Base-by-base conservation (phyloP, 2,888 invertebrate genomes). In the Drosophila neoperkinsi region DNA sequence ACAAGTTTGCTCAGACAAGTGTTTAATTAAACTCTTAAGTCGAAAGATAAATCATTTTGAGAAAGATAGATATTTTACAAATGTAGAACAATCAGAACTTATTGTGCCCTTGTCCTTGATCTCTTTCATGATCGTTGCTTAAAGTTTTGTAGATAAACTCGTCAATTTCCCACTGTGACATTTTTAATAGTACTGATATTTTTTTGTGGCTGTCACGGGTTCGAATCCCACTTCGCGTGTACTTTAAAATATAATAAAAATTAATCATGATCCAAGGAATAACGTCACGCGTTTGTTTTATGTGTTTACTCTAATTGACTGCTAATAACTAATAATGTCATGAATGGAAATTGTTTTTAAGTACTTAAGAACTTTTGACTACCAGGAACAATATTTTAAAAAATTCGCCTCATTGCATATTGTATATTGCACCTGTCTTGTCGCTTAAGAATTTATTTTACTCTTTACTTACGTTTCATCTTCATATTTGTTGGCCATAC, bases 391-490 rank as follows among this genome's bases (percentile, higher is more conserved):
- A 61, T 28, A 34, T 21, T n/a, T 50, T 6, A 36, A 16, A 13
- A 13, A 49, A 28, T 41, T 28, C n/a, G 16, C 13, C n/a, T 25
- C n/a, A 46, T 16, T 34, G 50, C 34, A n/a, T 6, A 18, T 49
- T 9, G 0, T 34, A 10, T 34, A 5, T 13, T 41, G 49, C 58
- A 59, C 34, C 10, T 59, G 34, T 5, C 25, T 50, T 28, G 9
- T 41, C n/a, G 31, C 33, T 33, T 30, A 18, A 36, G 43, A 43
- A 18, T 34, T 60, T 46, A 50, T 55, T 36, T 52, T 58, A 51
- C 55, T 33, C 25, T 43, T 52, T 79, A 91, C 91, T 91, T 91
- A 91, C 91, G 84, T 66, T 77, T 81, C 77, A 62, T 80, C 75
- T 66, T 80, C 82, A 81, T 79, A 77, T 31, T 79, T 87, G 38